A percentile compares a stretch with the other conserved stretches of the same genome.
These are phyloP conservation scores for Nothocercus nigrocapillus DNA, from an alignment of 2,113 vertebrate genomes.

Conservation along the genomic window DNA sequence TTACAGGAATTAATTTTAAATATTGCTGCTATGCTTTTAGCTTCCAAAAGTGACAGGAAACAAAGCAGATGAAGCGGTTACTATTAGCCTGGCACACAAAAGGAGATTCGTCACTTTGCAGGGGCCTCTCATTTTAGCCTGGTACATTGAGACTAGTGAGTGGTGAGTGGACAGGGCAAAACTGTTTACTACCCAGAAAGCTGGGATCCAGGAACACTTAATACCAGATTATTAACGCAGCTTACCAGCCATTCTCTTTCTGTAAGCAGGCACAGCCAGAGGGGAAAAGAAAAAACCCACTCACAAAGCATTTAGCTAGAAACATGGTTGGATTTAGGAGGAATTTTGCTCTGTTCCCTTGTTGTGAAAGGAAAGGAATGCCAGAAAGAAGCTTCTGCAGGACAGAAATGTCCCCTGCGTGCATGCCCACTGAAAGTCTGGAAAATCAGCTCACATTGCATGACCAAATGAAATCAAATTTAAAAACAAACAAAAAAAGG, in stretches of 20 bases:
- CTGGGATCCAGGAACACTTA: slow-evolving; percentile 61
- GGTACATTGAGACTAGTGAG: neutral
- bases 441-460: neutral
- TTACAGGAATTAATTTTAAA: neutral
- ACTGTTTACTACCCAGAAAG: slow-evolving; percentile 42
- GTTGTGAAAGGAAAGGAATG: neutral
- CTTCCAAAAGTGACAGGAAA: neutral
- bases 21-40: neutral
- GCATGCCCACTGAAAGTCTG: neutral
- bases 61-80: slow-evolving; percentile 2
- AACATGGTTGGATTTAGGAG: slow-evolving; percentile 32
- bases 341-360: slow-evolving; percentile 47
- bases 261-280: slow-evolving; percentile 45
- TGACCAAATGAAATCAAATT: neutral
- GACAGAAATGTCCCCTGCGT: neutral
- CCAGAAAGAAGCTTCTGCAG: neutral
- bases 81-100: neutral
- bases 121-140: slow-evolving; percentile 16
- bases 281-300: slow-evolving; percentile 44
- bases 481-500: neutral
- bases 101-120: neutral
- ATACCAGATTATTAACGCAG: slow-evolving; percentile 69
- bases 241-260: slow-evolving; percentile 64
- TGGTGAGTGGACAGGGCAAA: neutral
- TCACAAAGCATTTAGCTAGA: slow-evolving; percentile 46